Evolutionary conservation across 2,797 vertebrate species (phyloP).

Genomic region (Coilia nasus): DNA sequence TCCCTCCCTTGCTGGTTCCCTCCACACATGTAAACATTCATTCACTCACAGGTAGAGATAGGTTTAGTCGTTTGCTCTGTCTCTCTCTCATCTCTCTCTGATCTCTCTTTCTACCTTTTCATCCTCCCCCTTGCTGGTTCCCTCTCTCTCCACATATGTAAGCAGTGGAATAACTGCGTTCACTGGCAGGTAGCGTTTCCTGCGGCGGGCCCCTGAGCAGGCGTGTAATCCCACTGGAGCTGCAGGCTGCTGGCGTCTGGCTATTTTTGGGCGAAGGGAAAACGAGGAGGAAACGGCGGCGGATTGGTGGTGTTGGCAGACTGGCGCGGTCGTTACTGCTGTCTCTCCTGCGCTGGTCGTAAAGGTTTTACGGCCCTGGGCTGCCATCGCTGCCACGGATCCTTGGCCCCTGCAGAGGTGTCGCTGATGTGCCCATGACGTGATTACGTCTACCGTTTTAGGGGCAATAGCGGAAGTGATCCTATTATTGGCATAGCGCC

Average conservation of each 20-base stretch:
- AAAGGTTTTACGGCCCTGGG: conserved; percentile 4
- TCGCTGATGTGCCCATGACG: background rate
- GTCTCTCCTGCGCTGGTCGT: background rate
- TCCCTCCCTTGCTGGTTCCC: too few relatives aligned
- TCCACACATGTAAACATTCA: too few relatives aligned
- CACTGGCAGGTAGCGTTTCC: background rate
- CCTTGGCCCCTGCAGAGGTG: background rate
- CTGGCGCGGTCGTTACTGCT: background rate
- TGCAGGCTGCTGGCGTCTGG: background rate
- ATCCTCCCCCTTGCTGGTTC: background rate
- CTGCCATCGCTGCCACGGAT: background rate
- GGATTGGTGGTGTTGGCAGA: background rate
- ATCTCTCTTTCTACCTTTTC: background rate
- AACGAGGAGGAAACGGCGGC: background rate
- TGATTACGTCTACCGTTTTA: background rate
- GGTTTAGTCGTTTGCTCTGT: background rate
- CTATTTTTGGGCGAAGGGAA: background rate
- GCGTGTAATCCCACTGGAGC: background rate
- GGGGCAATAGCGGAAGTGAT: too few relatives aligned
- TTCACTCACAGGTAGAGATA: too few relatives aligned
- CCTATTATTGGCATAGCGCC: too few relatives aligned
- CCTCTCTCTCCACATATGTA: background rate
- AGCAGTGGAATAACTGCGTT: background rate
- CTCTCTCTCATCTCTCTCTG: background rate
- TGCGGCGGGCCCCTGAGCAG: background rate